These are phyloP conservation scores for Globodera ellingtonae DNA, from an alignment of 1,140 invertebrate species.

Conservation along the genomic window DNA sequence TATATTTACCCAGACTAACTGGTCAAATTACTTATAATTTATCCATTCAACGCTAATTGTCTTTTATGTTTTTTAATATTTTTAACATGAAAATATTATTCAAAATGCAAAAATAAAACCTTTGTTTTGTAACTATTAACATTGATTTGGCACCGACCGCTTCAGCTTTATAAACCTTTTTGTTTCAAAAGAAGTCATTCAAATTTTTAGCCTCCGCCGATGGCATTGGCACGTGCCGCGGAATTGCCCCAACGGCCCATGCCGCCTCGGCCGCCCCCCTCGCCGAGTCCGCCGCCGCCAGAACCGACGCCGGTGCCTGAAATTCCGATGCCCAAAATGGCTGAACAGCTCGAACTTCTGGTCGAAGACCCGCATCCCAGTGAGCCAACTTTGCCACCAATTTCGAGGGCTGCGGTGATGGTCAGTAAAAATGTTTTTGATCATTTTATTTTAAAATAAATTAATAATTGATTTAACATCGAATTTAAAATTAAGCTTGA, in stretches of 20 bases:
- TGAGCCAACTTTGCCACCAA: slow-evolving; percentile 13
- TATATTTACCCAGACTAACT: too few species aligned
- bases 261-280: not conserved
- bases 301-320: slow-evolving; percentile 18
- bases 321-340: slow-evolving; percentile 4
- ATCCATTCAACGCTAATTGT: too few species aligned
- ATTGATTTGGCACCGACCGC: not conserved
- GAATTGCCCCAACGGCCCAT: not conserved
- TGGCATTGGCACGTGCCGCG: not conserved
- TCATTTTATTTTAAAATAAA: too few species aligned
- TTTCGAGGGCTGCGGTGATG: slow-evolving; percentile 18
- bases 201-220: not conserved
- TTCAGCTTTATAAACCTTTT: not conserved
- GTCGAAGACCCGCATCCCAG: slow-evolving; percentile 25
- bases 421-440: not conserved
- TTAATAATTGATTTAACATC: not conserved
- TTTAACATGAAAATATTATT: too few species aligned
- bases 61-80: too few species aligned
- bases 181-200: too few species aligned
- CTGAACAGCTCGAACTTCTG: slow-evolving; percentile 12
- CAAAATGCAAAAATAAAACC: too few species aligned
- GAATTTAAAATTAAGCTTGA: slow-evolving; percentile 19
- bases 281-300: slow-evolving; percentile 25
- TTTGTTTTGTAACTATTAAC: too few species aligned
- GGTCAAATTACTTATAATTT: too few species aligned